Evolutionary conservation across 2,113 vertebrate genomes (phyloP).

Genomic region (Laticauda colubrina): DNA sequence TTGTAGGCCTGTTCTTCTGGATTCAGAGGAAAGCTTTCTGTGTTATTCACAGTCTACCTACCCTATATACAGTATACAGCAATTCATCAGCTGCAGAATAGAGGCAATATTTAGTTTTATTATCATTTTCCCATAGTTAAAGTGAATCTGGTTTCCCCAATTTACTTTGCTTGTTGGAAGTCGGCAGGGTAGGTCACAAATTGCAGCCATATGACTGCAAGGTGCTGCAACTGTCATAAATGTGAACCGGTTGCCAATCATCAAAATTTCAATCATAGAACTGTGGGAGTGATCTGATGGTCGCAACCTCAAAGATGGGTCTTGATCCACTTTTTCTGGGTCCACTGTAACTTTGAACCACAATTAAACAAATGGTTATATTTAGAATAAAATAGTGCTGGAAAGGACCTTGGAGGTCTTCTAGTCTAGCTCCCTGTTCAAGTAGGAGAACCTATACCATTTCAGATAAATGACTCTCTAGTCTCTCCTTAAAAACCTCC

Average conservation of each 20-base stretch:
- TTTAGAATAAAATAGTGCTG: no score
- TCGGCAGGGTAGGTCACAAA: background rate
- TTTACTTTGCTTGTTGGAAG: background rate
- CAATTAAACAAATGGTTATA: background rate
- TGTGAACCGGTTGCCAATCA: background rate
- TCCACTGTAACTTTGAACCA: background rate
- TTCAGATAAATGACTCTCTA: no score
- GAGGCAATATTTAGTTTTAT: background rate
- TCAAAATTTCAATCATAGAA: background rate
- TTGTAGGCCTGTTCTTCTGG: slow-evolving; percentile 27
- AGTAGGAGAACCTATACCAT: no score
- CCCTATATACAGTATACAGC: background rate
- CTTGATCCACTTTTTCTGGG: background rate
- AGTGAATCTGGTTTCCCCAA: background rate
- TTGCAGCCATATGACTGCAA: background rate
- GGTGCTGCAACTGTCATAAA: background rate
- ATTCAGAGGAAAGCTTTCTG: background rate
- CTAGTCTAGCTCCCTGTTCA: no score
- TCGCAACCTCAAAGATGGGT: background rate
- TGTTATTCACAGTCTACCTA: background rate
- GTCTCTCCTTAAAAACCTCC: no score
- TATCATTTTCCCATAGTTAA: background rate
- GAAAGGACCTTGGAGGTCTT: no score
- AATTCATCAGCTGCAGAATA: background rate
- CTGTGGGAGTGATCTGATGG: background rate